Conservation (phyloP, 2,888 invertebrate species). For the Tetragonula carbonaria region DNA sequence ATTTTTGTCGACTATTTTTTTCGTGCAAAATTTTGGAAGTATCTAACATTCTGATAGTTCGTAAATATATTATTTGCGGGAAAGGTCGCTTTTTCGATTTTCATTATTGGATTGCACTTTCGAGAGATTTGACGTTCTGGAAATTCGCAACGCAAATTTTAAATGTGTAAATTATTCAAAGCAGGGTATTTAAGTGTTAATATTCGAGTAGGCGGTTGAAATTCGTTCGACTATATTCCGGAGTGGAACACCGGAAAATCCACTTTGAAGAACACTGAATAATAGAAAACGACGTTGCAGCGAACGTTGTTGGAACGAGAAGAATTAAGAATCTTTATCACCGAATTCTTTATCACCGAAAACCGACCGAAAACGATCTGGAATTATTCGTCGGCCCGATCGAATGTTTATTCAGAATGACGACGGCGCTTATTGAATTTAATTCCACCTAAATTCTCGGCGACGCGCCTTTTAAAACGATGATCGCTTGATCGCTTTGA, state of each 20-base stretch:
- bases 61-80: too few species aligned
- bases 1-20: too few species aligned
- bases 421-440: conserved; percentile 15
- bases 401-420: conserved; percentile 31
- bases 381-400: conserved; percentile 44
- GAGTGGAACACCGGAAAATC: too few species aligned
- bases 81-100: too few species aligned
- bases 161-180: too few species aligned
- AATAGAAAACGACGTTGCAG: too few species aligned
- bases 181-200: neutral
- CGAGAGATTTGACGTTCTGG: too few species aligned
- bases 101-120: too few species aligned
- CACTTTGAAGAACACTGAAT: neutral
- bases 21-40: too few species aligned
- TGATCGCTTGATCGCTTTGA: conserved; percentile 34
- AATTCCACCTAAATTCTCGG: conserved; percentile 5
- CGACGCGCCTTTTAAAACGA: neutral
- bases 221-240: neutral
- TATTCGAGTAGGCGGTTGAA: neutral
- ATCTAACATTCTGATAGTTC: too few species aligned
- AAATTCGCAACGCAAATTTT: too few species aligned
- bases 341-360: neutral
- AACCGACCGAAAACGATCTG: neutral
- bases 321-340: neutral
- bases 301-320: neutral